A percentile compares a stretch with the other conserved stretches of the same genome.
These are phyloP conservation scores for Meloidogyne exigua DNA, from an alignment of 1,140 invertebrate species.

Conservation along the genomic window DNA sequence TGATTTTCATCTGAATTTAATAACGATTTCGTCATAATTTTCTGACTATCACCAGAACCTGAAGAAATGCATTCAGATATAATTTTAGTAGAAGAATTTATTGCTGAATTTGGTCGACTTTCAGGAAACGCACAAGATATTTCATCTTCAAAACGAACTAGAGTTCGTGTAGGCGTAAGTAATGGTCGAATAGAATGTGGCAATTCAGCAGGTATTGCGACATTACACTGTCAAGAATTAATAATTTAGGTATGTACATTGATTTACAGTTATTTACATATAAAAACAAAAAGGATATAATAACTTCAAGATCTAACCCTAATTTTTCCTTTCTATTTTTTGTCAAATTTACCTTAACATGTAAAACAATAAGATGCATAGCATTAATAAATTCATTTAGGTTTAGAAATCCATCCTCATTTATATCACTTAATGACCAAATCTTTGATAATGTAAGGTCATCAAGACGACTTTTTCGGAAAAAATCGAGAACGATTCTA, in stretches of 20 bases:
- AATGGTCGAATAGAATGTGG: constrained; percentile 38
- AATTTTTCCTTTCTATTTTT: not conserved
- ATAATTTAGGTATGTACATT: too few relatives aligned
- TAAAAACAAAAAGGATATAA: too few relatives aligned
- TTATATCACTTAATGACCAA: constrained; percentile 83
- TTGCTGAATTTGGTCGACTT: constrained; percentile 1
- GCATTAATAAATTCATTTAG: constrained; percentile 95
- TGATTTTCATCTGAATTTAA: constrained; percentile 4
- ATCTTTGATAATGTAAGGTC: constrained; percentile 66
- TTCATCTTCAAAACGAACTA: constrained; percentile 17
- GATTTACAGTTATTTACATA: too few relatives aligned
- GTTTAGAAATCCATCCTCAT: constrained; percentile 91
- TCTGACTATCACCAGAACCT: constrained; percentile 18
- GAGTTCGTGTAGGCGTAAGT: constrained; percentile 28
- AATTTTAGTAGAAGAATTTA: constrained; percentile 24
- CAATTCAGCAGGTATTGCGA: constrained; percentile 35
- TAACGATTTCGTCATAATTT: constrained; percentile 2
- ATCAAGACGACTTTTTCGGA: constrained; percentile 47
- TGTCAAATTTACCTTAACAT: constrained; percentile 40
- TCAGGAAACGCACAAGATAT: constrained; percentile 5
- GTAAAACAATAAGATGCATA: constrained; percentile 82
- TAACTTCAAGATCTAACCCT: too few relatives aligned
- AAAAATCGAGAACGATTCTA: constrained; percentile 28
- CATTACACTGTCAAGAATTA: constrained; percentile 23
- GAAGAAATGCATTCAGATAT: constrained; percentile 19